Evolutionary conservation across 1,140 invertebrate species (phyloP).

Genomic region (Diplogasteroides magnus): DNA sequence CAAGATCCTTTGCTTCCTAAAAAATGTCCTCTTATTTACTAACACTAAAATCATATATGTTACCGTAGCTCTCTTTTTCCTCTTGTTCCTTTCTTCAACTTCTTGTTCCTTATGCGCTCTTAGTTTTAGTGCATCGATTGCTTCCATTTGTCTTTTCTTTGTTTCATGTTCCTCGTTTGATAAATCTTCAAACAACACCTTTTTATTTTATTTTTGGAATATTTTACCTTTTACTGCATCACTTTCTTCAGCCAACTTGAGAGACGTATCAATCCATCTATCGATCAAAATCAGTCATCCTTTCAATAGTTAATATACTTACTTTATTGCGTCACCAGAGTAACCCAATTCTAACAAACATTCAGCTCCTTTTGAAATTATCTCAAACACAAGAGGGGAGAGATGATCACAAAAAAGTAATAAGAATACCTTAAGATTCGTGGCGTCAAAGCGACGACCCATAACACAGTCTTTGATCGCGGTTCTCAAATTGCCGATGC

Average conservation of each 20-base stretch:
- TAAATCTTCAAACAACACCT: no score
- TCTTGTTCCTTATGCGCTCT: slow-evolving; percentile 6
- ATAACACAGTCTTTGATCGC: slow-evolving; percentile 57
- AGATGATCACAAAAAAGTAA: background rate
- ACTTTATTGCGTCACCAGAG: slow-evolving; percentile 5
- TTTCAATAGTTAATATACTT: background rate
- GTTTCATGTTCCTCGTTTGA: no score
- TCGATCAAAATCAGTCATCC: no score
- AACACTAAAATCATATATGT: background rate
- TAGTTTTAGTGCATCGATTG: no score
- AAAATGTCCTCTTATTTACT: slow-evolving; percentile 1
- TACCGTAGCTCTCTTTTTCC: background rate
- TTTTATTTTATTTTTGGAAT: no score
- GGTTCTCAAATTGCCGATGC: slow-evolving; percentile 67
- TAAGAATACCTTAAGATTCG: slow-evolving; percentile 55
- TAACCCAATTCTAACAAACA: slow-evolving; percentile 13
- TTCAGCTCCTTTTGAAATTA: slow-evolving; percentile 6
- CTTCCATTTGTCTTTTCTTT: no score
- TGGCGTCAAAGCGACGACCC: slow-evolving; percentile 57
- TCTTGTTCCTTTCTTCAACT: slow-evolving; percentile 7
- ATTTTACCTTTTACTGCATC: no score
- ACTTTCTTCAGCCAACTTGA: no score
- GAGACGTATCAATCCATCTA: slow-evolving; percentile 3
- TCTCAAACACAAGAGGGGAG: slow-evolving; percentile 9
- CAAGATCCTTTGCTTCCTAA: slow-evolving; percentile 8